Percentiles rank a stretch among this genome's conserved stretches.
Evolutionary conservation across 2,113 vertebrate species (phyloP).

Genomic region (Pandion haliaetus): DNA sequence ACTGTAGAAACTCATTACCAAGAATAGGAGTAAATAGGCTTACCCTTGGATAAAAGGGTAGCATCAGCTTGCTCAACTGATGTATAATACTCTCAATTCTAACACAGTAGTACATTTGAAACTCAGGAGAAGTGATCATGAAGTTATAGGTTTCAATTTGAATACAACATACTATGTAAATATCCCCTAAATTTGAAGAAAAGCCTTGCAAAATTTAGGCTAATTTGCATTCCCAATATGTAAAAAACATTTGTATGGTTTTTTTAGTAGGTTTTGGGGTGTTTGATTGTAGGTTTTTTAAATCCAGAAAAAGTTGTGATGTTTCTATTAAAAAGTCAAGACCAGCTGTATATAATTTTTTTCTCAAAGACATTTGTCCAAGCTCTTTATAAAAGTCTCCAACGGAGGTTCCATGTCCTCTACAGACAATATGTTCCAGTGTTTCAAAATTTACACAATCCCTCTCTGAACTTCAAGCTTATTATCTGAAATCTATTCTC

Average conservation of each 20-base stretch:
- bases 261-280: neutral
- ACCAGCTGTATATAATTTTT: neutral
- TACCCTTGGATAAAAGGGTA: neutral
- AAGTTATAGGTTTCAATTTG: neutral
- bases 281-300: rapidly evolving
- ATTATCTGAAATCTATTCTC: neutral
- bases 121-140: neutral
- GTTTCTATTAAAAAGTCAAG: neutral
- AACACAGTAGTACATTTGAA: neutral
- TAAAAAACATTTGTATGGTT: neutral
- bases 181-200: neutral
- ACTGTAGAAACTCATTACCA: neutral
- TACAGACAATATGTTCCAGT: neutral
- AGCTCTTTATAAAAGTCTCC: neutral
- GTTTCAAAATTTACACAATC: neutral
- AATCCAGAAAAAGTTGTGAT: neutral
- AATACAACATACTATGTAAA: neutral
- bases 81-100: neutral
- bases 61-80: neutral
- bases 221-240: neutral
- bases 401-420: neutral
- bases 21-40: neutral
- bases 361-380: neutral
- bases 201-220: neutral
- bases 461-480: neutral